These are phyloP conservation scores for Hassar affinis DNA, from an alignment of 2,113 vertebrate genomes.

Conservation along the genomic window DNA sequence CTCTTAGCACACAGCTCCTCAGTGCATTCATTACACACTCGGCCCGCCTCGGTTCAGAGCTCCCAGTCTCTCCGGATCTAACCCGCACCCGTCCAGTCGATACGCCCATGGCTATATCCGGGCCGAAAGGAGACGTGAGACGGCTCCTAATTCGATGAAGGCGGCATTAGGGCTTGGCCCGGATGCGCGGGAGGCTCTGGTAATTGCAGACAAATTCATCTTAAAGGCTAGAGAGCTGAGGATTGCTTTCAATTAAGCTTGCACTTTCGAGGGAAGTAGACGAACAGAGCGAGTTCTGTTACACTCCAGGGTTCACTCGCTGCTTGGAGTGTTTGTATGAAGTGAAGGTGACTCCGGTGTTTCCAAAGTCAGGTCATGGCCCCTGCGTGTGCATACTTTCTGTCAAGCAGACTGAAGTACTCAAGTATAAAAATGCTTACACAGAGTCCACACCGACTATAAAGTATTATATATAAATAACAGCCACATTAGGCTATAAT, in stretches of 20 bases:
- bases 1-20: slow-evolving; percentile 29
- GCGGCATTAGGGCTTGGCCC: slow-evolving; percentile 67
- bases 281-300: slow-evolving; percentile 19
- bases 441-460: neutral
- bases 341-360: slow-evolving; percentile 14
- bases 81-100: slow-evolving; percentile 68
- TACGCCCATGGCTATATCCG: slow-evolving; percentile 70
- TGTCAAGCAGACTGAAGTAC: neutral
- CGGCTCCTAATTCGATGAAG: slow-evolving; percentile 78
- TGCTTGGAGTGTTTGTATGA: neutral
- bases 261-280: slow-evolving; percentile 62
- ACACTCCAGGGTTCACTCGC: neutral
- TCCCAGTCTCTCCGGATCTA: slow-evolving; percentile 43
- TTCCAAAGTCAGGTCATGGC: neutral
- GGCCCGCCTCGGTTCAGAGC: slow-evolving; percentile 28
- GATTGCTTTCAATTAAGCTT: slow-evolving; percentile 87
- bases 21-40: slow-evolving; percentile 43
- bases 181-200: slow-evolving; percentile 71
- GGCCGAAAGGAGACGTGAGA: slow-evolving; percentile 65
- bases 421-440: neutral
- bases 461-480: neutral
- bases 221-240: slow-evolving; percentile 76
- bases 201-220: slow-evolving; percentile 81
- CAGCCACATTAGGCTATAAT: neutral
- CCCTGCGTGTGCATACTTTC: neutral